Conservation (phyloP, 2,888 invertebrate species). For the Synergus umbraculus region DNA sequence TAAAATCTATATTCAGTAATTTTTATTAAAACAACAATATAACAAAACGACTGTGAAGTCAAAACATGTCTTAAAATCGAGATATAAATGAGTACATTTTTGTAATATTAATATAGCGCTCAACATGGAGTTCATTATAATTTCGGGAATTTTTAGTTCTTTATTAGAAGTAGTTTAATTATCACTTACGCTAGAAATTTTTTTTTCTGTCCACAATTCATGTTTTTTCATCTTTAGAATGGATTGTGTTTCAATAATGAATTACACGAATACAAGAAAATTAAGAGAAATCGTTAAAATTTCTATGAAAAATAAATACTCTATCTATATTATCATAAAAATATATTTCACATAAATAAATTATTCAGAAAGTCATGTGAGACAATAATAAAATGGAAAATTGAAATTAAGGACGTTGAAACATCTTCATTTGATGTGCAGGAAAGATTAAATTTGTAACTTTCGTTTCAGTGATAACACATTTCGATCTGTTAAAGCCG, state of each 20-base stretch:
- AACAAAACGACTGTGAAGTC: no score
- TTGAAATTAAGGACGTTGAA: background rate
- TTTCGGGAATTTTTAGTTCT: background rate
- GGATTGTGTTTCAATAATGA: background rate
- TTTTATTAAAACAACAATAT: no score
- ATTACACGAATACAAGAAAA: background rate
- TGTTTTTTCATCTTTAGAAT: no score
- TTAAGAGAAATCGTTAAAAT: background rate
- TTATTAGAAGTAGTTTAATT: no score
- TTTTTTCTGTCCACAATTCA: no score
- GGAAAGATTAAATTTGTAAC: background rate
- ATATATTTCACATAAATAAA: background rate
- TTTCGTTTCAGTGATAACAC: constrained; percentile 2
- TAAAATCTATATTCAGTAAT: no score
- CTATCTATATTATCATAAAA: background rate
- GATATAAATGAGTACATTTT: constrained; percentile 22
- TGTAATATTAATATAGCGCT: background rate
- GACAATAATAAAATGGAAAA: background rate
- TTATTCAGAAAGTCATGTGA: background rate
- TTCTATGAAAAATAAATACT: background rate
- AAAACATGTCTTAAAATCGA: background rate
- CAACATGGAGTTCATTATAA: constrained; percentile 11
- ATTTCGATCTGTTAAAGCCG: background rate
- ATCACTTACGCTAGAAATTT: no score
- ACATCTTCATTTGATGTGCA: background rate